phyloP scores from a whole-genome alignment of 1,140 invertebrate species.

The Lineus longissimus region DNA sequence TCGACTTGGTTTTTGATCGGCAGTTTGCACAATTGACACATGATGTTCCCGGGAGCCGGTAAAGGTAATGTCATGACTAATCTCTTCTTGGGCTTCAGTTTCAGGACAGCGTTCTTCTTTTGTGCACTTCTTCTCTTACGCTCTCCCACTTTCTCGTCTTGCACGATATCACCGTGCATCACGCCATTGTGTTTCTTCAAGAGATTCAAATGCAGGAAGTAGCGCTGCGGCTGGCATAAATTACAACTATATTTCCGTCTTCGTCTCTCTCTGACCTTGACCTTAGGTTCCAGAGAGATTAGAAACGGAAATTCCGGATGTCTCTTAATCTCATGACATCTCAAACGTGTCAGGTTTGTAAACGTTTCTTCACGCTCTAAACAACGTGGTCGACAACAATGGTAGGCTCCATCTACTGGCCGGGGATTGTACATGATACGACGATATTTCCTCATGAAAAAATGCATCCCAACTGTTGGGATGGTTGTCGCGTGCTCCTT shows the following conservation, averaged over 20 bases:
- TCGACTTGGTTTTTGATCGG: neutral
- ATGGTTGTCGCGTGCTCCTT: neutral
- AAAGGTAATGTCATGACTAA: no score
- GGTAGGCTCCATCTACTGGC: neutral
- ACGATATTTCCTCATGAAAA: neutral
- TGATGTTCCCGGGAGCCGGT: neutral
- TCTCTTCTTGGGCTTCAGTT: neutral
- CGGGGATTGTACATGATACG: neutral
- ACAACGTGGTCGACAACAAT: neutral
- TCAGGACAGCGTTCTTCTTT: neutral
- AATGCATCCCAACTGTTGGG: neutral
- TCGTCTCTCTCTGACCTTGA: neutral
- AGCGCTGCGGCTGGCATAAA: neutral
- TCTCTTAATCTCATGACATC: neutral
- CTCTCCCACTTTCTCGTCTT: neutral
- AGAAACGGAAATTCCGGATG: neutral
- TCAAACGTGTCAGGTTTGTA: neutral
- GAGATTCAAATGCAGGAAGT: slow-evolving; percentile 2
- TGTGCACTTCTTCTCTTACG: neutral
- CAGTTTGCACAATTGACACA: neutral
- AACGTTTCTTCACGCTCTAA: neutral
- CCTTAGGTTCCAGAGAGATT: neutral
- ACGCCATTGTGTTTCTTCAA: neutral
- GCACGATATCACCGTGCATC: neutral
- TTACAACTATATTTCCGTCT: neutral